These are phyloP conservation scores for Galerucella pusilla DNA, from an alignment of 2,888 invertebrate species.

Conservation along the genomic window DNA sequence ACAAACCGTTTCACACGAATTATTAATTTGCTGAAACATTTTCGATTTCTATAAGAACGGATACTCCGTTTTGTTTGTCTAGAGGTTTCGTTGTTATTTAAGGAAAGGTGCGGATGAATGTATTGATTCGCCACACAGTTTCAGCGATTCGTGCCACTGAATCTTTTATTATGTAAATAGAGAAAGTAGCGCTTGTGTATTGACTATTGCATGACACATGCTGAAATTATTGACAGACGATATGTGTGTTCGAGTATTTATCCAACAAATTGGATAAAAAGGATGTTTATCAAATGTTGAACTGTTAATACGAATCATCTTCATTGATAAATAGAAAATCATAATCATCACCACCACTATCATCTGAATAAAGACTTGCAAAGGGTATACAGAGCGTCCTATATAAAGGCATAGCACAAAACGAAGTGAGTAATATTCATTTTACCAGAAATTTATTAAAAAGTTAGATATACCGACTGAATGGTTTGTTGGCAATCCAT, in stretches of 20 bases:
- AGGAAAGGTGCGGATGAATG: background rate
- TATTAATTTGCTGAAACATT: conserved; percentile 28
- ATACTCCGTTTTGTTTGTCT: conserved; percentile 26
- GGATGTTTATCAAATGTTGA: background rate
- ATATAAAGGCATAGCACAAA: too few relatives aligned
- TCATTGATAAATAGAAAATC: too few relatives aligned
- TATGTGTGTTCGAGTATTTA: background rate
- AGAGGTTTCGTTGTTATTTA: conserved; percentile 13
- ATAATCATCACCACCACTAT: too few relatives aligned
- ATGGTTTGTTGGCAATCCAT: too few relatives aligned
- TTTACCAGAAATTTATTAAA: too few relatives aligned
- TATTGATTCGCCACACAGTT: conserved; percentile 8
- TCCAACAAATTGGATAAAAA: background rate
- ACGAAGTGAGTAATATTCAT: too few relatives aligned
- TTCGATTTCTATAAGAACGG: conserved; percentile 24
- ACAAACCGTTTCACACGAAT: conserved; percentile 24
- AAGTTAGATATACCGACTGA: too few relatives aligned
- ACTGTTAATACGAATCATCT: too few relatives aligned
- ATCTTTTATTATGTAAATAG: background rate
- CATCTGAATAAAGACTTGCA: too few relatives aligned
- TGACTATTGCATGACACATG: background rate
- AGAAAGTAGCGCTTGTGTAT: background rate
- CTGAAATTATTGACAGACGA: background rate
- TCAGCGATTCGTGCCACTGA: background rate
- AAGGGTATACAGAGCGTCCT: too few relatives aligned